Base-by-base conservation (phyloP, 2,888 invertebrate genomes). In the Drosophila lutescens region DNA sequence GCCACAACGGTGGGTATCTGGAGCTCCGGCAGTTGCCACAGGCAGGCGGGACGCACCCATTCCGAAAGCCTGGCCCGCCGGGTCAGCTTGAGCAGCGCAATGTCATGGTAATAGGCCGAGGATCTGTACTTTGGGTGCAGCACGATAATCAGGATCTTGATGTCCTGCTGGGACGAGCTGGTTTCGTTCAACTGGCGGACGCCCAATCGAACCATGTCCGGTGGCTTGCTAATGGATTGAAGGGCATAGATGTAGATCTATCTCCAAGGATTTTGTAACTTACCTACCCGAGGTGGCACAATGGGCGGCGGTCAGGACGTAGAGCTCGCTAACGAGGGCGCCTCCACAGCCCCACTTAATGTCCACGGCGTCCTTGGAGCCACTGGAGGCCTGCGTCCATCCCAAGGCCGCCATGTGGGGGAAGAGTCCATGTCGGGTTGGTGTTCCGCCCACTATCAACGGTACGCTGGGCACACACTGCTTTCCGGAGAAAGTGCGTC, bases 261-360 rank as follows among this genome's bases (percentile, higher is more conserved):
- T 57, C 73, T 63, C 44, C 30, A 66, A 20, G 26, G n/a, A 32
- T 13, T 9, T 0, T 15, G n/a, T 2, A 17, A 65, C 79, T 70
- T 75, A 90, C 91, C 88, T 89, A 74, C 80, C 85, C 43, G 89
- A 86, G 63, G 87, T 85, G 55, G 88, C 85, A 76, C 94, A 94
- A 80, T 94, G 94, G 10, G 94, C 94, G 7, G 94, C 94, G 1
- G 94, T 94, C 2, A 94, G 89, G 9, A 94, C 90, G 89, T 93
- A 93, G 13, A 91, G 80, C 15, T 93, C 92, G 60, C 93, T 93
- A 38, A 94, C 92, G 38, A 94, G 82, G 0, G 93, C 92, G 1
- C 91, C 91, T 2, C 91, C 92, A 74, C 92, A 92, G 12, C 89
- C 89, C 90, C 91, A 92, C 65, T 89, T 89, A 7, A 91, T 78